Conservation (phyloP, 2,113 vertebrate species). For the Strigops habroptila region DNA sequence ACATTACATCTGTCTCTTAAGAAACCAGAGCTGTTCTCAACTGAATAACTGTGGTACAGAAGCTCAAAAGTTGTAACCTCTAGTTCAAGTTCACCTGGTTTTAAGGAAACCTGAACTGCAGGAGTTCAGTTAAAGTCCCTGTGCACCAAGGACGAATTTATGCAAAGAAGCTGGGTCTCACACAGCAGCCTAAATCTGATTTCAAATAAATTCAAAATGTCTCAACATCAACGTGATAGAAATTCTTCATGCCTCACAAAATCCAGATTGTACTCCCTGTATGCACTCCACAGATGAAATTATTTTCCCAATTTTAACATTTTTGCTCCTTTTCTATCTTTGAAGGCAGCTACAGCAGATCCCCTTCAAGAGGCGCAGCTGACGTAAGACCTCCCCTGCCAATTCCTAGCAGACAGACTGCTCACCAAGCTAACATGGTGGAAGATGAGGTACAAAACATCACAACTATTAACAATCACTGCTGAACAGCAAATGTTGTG, state of each 20-base stretch:
- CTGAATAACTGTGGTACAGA: not conserved
- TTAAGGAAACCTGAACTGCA: not conserved
- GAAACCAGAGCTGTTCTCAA: not conserved
- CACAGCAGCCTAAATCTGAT: not conserved
- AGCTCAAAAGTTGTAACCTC: not conserved
- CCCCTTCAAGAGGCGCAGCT: slow-evolving; percentile 46
- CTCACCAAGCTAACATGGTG: not conserved
- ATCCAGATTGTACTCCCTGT: not conserved
- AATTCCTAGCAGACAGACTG: slow-evolving; percentile 51
- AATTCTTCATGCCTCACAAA: not conserved
- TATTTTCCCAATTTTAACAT: not conserved
- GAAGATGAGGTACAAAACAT: slow-evolving; percentile 62
- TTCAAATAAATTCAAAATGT: not conserved
- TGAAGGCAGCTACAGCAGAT: slow-evolving; percentile 56
- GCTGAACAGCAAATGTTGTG: not conserved
- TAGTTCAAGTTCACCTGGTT: not conserved
- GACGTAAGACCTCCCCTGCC: slow-evolving; percentile 68
- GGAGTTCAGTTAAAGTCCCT: not conserved
- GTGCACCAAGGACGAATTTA: not conserved
- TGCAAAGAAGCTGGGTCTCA: not conserved
- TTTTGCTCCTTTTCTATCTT: not conserved
- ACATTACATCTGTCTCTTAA: not conserved
- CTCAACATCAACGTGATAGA: not conserved
- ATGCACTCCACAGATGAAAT: not conserved
- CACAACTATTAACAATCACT: not conserved